These are phyloP conservation scores for Geothlypis trichas DNA, from an alignment of 2,113 vertebrate genomes.

Conservation along the genomic window DNA sequence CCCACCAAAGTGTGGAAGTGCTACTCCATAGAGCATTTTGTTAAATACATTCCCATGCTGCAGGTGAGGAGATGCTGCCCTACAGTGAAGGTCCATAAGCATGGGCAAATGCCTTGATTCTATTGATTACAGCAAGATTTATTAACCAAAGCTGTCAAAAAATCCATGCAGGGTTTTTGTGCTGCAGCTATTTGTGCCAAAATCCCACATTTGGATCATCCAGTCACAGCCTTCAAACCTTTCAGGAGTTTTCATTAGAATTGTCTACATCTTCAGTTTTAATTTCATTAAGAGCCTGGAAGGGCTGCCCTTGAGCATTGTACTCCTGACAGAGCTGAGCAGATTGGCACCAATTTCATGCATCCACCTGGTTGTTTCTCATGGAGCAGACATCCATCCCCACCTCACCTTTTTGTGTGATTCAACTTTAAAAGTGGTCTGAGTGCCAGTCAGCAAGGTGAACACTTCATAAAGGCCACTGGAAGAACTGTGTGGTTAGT, in stretches of 20 bases:
- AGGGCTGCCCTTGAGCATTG: background rate
- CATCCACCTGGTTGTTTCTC: background rate
- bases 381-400: background rate
- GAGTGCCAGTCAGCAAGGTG: background rate
- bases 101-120: background rate
- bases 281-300: background rate
- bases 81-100: background rate
- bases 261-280: background rate
- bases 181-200: background rate
- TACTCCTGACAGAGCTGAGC: background rate
- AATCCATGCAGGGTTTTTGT: background rate
- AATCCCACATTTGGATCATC: background rate
- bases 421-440: background rate
- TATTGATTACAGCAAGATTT: background rate
- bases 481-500: background rate
- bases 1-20: background rate
- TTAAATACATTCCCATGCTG: background rate
- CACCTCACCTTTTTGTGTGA: background rate
- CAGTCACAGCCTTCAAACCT: background rate
- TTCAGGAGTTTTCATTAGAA: background rate
- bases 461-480: background rate
- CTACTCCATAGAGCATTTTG: background rate
- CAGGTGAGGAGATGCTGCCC: background rate
- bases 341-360: background rate
- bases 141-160: background rate